phyloP scores from a whole-genome alignment of 1,140 invertebrate genomes.

The Pararge aegeria region DNA sequence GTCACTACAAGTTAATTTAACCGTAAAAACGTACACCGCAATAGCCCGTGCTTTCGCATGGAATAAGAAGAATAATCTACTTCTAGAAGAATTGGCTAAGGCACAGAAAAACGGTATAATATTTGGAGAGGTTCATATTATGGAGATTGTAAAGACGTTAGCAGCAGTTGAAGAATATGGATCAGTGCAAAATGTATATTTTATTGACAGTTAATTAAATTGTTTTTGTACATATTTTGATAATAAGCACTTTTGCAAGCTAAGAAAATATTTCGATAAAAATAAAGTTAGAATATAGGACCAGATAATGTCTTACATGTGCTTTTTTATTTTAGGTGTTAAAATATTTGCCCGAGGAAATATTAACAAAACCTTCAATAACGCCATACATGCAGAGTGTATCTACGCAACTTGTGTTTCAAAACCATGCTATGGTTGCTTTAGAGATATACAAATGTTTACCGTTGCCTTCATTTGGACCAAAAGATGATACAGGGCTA shows the following conservation, averaged over 20 bases:
- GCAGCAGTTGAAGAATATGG: slow-evolving; percentile 46
- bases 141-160: slow-evolving; percentile 76
- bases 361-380: slow-evolving; percentile 54
- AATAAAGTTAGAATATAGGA: too few species aligned
- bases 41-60: slow-evolving; percentile 72
- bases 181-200: slow-evolving; percentile 46
- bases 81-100: slow-evolving; percentile 57
- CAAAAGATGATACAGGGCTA: slow-evolving; percentile 63
- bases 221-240: background rate
- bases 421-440: slow-evolving; percentile 64
- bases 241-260: too few species aligned
- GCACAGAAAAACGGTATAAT: slow-evolving; percentile 36
- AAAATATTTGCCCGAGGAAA: slow-evolving; percentile 47
- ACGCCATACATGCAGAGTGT: slow-evolving; percentile 54
- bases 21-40: slow-evolving; percentile 73
- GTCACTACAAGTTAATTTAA: slow-evolving; percentile 66
- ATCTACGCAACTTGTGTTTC: slow-evolving; percentile 49
- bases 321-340: slow-evolving; percentile 54
- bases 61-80: slow-evolving; percentile 65
- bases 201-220: background rate
- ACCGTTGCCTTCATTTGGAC: slow-evolving; percentile 61
- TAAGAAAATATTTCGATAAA: too few species aligned
- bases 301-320: too few species aligned
- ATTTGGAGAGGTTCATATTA: slow-evolving; percentile 69
- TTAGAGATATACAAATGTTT: slow-evolving; percentile 70